Base-by-base conservation (phyloP, 2,888 invertebrate genomes). In the Rhaphigaster nebulosa region DNA sequence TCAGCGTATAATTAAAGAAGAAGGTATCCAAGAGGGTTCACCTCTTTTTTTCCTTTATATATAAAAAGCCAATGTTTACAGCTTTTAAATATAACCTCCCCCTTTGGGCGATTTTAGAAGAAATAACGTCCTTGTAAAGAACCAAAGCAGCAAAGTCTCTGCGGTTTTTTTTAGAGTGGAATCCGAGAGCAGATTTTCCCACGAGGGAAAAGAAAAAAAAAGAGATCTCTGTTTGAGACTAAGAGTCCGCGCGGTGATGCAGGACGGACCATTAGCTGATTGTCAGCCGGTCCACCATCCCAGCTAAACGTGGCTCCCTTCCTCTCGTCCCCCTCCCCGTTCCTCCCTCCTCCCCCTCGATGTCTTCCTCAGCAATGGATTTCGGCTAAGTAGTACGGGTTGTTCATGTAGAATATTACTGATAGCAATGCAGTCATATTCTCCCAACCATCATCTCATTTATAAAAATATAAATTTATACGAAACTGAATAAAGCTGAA, bases 251-350 rank as follows among this genome's bases (percentile, higher is more conserved):
- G 38, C 18, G 65, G 65, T 38, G 70, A 76, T 76, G 38, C 70
- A 76, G 70, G 70, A 76, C 34, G 70, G 70, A 18, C 70, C 70
- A 76, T 76, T 76, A 76, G 70, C 70, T 76, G 70, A 76, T 76
- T 76, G 70, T 76, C 70, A 76, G 70, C 38, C 34, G 13, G 1
- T 29, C 65, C 29, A n/a, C 65, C n/a, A 23, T 56, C 26, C 5
- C 23, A 2, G 15, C 18, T 54, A 12, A 18, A 12, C 45, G 45
- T 5, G 52, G 15, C n/a, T 23, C 13, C 23, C 5, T 18, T 15
- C 29, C 4, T 4, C 18, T 23, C 15, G 4, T 15, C 3, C 70
- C 6, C 34, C 18, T 18, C 70, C 34, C 29, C 20, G 5, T 12
- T 13, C n/a, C 8, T n/a, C n/a, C n/a, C n/a, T n/a, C n/a, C n/a